These are phyloP conservation scores for Jacana jacana DNA, from an alignment of 2,113 vertebrate species.

Conservation along the genomic window DNA sequence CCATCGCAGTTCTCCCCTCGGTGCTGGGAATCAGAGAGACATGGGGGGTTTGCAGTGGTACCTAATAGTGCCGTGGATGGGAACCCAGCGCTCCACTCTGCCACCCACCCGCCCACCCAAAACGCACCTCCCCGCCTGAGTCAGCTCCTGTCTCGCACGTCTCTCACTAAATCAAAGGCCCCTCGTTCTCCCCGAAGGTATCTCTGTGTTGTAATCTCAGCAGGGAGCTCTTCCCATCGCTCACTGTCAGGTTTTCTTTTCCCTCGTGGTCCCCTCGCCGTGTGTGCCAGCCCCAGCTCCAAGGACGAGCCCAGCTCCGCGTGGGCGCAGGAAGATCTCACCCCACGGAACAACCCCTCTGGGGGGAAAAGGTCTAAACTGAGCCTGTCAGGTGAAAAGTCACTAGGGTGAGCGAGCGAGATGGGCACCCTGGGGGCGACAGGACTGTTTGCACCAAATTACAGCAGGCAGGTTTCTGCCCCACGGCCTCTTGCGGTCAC, in stretches of 20 bases:
- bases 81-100: rapidly evolving
- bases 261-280: rapidly evolving
- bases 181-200: neutral
- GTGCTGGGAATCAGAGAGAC: neutral
- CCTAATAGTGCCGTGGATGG: neutral
- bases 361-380: neutral
- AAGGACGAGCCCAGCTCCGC: rapidly evolving
- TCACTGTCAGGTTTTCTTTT: neutral
- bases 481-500: neutral
- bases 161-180: neutral
- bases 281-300: rapidly evolving
- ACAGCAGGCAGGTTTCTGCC: neutral
- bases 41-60: rapidly evolving
- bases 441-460: rapidly evolving
- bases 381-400: neutral
- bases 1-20: neutral
- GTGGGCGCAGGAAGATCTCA: neutral
- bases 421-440: neutral
- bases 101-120: rapidly evolving
- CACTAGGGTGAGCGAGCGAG: rapidly evolving
- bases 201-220: neutral
- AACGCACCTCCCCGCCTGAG: neutral
- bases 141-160: neutral
- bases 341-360: rapidly evolving
- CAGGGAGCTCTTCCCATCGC: neutral